phyloP scores from a whole-genome alignment of 2,888 invertebrate species.

The Pedicia rivosa region DNA sequence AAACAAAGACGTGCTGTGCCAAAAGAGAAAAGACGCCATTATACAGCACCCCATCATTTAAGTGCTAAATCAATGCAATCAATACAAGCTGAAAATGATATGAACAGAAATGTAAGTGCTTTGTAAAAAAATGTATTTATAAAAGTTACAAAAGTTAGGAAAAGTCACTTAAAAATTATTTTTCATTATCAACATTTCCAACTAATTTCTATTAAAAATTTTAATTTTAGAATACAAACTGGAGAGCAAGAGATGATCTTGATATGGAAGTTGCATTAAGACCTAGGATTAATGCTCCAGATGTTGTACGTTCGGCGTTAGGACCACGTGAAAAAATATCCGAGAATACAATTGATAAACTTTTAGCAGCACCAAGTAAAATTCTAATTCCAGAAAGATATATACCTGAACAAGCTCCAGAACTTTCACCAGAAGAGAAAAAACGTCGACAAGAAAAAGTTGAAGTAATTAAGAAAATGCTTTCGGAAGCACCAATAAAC shows the following conservation, averaged over 20 bases:
- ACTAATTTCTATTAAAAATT: too few relatives aligned
- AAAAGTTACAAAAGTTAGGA: too few relatives aligned
- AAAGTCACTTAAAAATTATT: too few relatives aligned
- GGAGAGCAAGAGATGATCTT: constrained; percentile 64
- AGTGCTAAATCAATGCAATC: constrained; percentile 44
- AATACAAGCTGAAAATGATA: constrained; percentile 33
- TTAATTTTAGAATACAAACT: constrained; percentile 29
- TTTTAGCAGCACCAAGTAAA: constrained; percentile 76
- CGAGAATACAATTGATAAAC: constrained; percentile 68
- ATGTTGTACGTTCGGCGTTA: constrained; percentile 72
- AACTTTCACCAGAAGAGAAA: constrained; percentile 71
- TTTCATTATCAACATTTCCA: too few relatives aligned
- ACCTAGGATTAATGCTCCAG: constrained; percentile 61
- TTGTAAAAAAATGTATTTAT: too few relatives aligned
- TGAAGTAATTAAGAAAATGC: constrained; percentile 81
- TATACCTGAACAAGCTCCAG: constrained; percentile 77
- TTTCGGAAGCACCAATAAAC: constrained; percentile 46
- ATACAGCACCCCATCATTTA: constrained; percentile 71
- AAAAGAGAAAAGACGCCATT: constrained; percentile 68
- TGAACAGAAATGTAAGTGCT: constrained; percentile 29
- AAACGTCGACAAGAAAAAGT: constrained; percentile 72
- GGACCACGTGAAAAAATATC: constrained; percentile 34
- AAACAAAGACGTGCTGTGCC: constrained; percentile 54
- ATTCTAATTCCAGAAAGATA: constrained; percentile 85
- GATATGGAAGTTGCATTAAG: constrained; percentile 76